These are phyloP conservation scores for Isotomurus palustris DNA, from an alignment of 2,888 invertebrate genomes.

Conservation along the genomic window DNA sequence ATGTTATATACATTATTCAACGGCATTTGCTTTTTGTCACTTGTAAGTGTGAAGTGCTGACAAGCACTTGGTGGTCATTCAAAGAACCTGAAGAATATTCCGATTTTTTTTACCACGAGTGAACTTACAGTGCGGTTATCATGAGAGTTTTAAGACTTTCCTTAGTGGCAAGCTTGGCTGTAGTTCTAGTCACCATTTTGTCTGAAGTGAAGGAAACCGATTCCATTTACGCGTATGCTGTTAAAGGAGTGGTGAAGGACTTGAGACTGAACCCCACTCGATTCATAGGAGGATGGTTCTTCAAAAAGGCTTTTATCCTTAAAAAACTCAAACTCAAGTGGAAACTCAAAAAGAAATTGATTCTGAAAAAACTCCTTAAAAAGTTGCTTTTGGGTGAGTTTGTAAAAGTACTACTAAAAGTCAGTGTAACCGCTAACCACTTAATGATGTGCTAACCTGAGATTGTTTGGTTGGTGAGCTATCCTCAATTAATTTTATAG, in stretches of 20 bases:
- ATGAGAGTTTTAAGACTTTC: neutral
- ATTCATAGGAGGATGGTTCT: constrained; percentile 41
- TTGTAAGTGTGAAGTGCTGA: too few relatives aligned
- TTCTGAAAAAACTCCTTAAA: constrained; percentile 33
- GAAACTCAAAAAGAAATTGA: constrained; percentile 38
- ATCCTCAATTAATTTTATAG: too few relatives aligned
- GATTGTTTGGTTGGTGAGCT: too few relatives aligned
- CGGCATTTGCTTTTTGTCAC: too few relatives aligned
- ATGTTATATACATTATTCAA: too few relatives aligned
- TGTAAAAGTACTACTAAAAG: too few relatives aligned
- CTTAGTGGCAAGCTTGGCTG: neutral
- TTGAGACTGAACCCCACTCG: constrained; percentile 33
- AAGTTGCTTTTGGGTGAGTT: too few relatives aligned
- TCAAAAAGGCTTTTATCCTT: constrained; percentile 42
- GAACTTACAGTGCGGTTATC: too few relatives aligned
- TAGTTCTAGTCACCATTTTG: constrained; percentile 14
- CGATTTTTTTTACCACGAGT: too few relatives aligned
- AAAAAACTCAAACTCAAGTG: constrained; percentile 43
- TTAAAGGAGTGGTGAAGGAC: constrained; percentile 43
- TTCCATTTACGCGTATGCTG: constrained; percentile 39
- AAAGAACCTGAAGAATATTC: neutral
- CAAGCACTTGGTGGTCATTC: too few relatives aligned
- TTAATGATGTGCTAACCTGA: too few relatives aligned
- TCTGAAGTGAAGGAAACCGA: constrained; percentile 23
- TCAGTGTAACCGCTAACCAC: too few relatives aligned